A percentile compares a stretch with the other conserved stretches of the same genome.
Conservation (phyloP, 2,888 invertebrate genomes). For the Synergus itoensis region DNA sequence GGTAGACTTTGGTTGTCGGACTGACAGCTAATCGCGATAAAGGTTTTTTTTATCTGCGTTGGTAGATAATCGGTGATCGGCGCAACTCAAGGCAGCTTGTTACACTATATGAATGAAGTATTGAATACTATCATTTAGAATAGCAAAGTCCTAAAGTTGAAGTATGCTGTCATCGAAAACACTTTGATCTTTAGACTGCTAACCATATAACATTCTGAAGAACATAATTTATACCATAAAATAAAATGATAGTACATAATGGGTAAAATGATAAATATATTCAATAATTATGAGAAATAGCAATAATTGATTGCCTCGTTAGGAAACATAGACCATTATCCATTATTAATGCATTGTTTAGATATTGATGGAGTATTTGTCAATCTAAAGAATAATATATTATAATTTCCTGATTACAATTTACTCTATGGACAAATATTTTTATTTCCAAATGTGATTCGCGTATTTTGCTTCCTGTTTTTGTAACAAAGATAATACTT, state of each 20-base stretch:
- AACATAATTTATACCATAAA: background rate
- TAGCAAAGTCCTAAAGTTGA: constrained; percentile 20
- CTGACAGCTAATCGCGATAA: constrained; percentile 41
- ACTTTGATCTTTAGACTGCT: background rate
- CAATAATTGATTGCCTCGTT: constrained; percentile 27
- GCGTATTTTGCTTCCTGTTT: background rate
- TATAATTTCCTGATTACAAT: background rate
- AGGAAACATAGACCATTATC: background rate
- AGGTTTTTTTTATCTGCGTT: background rate
- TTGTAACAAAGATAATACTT: background rate
- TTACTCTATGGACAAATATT: too few relatives aligned
- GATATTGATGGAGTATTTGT: background rate
- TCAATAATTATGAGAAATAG: constrained; percentile 1
- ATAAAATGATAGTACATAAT: background rate
- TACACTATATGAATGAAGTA: constrained; percentile 21
- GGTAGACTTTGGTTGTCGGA: constrained; percentile 38
- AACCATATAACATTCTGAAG: background rate
- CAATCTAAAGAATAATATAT: background rate
- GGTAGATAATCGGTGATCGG: constrained; percentile 37
- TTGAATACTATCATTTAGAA: constrained; percentile 30
- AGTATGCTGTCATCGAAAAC: constrained; percentile 28
- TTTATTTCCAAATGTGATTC: background rate
- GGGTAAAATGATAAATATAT: background rate
- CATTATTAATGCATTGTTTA: background rate
- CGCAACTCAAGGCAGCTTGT: constrained; percentile 4